These are phyloP conservation scores for Glaucidium brasilianum DNA, from an alignment of 2,113 vertebrate genomes.

Conservation along the genomic window DNA sequence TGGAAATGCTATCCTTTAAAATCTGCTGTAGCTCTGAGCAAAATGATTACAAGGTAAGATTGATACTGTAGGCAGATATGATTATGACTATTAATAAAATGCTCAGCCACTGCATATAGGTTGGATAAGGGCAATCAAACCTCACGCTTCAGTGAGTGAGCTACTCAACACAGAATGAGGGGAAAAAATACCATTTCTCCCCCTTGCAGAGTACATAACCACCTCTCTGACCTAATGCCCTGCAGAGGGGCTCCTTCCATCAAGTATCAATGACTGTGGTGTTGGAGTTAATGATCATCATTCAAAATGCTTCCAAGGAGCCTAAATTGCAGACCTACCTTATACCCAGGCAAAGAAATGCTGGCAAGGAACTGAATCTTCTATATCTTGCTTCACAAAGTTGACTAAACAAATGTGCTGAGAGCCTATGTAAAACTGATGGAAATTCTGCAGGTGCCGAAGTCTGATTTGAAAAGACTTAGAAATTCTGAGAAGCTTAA, in stretches of 20 bases:
- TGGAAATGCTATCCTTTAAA: slow-evolving; percentile 12
- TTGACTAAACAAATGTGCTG: slow-evolving; percentile 43
- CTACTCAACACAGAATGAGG: not conserved
- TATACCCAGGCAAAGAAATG: not conserved
- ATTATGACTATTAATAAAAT: slow-evolving; percentile 39
- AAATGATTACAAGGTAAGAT: not conserved
- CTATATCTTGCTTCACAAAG: slow-evolving; percentile 61
- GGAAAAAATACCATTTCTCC: not conserved
- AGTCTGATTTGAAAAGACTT: not conserved
- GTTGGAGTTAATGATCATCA: not conserved
- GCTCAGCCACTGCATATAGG: not conserved
- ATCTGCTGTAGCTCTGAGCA: not conserved
- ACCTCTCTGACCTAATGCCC: not conserved
- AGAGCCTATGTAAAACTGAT: not conserved
- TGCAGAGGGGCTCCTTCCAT: not conserved
- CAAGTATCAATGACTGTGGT: not conserved
- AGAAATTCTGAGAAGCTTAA: not conserved
- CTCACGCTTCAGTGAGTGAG: not conserved
- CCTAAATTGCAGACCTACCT: not conserved
- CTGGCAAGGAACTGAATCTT: slow-evolving; percentile 51
- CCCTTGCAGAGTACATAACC: not conserved
- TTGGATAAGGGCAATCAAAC: slow-evolving; percentile 22
- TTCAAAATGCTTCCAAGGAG: not conserved
- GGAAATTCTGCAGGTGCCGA: not conserved
- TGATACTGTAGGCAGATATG: not conserved